Percentiles rank a stretch among this genome's conserved stretches.
Evolutionary conservation across 2,888 invertebrate genomes (phyloP).

Genomic region (Nudaria mundana): DNA sequence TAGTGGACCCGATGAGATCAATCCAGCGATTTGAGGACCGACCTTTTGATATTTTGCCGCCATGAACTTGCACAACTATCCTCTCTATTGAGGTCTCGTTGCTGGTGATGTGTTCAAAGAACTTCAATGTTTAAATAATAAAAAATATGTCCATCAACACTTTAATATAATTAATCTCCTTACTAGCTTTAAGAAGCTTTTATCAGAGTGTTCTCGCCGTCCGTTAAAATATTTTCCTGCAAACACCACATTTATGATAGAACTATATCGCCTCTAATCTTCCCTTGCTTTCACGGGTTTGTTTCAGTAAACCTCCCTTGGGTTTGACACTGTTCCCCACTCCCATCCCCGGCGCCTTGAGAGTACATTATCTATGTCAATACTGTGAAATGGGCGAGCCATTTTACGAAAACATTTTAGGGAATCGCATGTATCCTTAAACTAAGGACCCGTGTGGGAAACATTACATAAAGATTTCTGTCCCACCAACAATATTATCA

Average conservation of each 20-base stretch:
- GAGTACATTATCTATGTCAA: constrained; percentile 74
- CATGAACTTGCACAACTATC: too few relatives aligned
- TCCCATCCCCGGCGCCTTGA: constrained; percentile 42
- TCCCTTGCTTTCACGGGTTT: constrained; percentile 60
- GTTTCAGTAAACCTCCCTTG: constrained; percentile 63
- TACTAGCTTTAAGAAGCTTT: too few relatives aligned
- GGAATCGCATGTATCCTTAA: constrained; percentile 70
- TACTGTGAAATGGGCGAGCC: constrained; percentile 62
- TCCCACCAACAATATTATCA: constrained; percentile 47
- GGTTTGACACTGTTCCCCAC: constrained; percentile 37
- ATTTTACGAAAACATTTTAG: constrained; percentile 72
- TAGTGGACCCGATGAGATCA: too few relatives aligned
- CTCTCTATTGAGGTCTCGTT: too few relatives aligned
- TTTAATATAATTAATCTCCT: too few relatives aligned
- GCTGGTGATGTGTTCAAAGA: too few relatives aligned
- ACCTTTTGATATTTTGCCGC: too few relatives aligned
- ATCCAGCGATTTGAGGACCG: too few relatives aligned
- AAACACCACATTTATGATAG: constrained; percentile 47
- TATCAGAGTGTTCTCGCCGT: constrained; percentile 41
- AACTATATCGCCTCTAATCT: constrained; percentile 64
- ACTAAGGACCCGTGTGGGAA: constrained; percentile 66
- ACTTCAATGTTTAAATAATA: too few relatives aligned
- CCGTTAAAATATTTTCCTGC: constrained; percentile 49
- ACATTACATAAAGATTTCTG: constrained; percentile 66
- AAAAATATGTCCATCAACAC: too few relatives aligned